A percentile compares a stretch with the other conserved stretches of the same genome.
Conservation (phyloP, 1,140 invertebrate species). For the Aphidius gifuensis region DNA sequence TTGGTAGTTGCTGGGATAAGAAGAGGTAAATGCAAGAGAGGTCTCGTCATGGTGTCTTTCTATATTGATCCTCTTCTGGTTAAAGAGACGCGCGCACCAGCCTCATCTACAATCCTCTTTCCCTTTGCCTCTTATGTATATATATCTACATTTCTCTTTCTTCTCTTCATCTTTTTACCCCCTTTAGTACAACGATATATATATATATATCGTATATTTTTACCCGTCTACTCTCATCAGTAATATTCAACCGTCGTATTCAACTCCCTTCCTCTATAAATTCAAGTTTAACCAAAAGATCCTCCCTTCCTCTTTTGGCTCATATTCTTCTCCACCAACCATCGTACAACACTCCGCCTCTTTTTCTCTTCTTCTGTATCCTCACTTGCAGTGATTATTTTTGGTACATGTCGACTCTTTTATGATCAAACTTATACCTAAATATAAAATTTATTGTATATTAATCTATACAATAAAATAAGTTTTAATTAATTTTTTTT, state of each 20-base stretch:
- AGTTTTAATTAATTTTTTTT: too few species aligned
- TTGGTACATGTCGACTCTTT: slow-evolving; percentile 8
- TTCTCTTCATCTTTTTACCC: too few species aligned
- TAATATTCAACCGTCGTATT: too few species aligned
- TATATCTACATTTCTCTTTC: slow-evolving; percentile 9
- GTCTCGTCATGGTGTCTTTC: slow-evolving; percentile 54
- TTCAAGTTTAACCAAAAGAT: too few species aligned
- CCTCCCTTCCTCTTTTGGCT: slow-evolving; percentile 11
- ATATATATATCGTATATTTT: too few species aligned
- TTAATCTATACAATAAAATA: too few species aligned
- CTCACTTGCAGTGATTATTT: background rate
- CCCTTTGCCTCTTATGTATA: background rate
- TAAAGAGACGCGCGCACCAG: slow-evolving; percentile 47
- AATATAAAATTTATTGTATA: too few species aligned
- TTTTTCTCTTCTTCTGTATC: slow-evolving; percentile 1
- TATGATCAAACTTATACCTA: background rate
- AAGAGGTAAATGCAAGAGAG: slow-evolving; percentile 38
- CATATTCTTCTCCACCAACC: slow-evolving; percentile 18
- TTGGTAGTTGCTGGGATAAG: slow-evolving; percentile 32
- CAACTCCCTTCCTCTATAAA: too few species aligned
- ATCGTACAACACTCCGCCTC: slow-evolving; percentile 26
- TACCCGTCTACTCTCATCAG: too few species aligned
- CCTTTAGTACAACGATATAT: too few species aligned
- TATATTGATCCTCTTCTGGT: slow-evolving; percentile 53
- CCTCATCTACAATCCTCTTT: slow-evolving; percentile 34